Percentiles rank a stretch among this genome's conserved stretches.
Evolutionary conservation across 2,888 invertebrate species (phyloP).

Genomic region (Athrips mouffetella): DNA sequence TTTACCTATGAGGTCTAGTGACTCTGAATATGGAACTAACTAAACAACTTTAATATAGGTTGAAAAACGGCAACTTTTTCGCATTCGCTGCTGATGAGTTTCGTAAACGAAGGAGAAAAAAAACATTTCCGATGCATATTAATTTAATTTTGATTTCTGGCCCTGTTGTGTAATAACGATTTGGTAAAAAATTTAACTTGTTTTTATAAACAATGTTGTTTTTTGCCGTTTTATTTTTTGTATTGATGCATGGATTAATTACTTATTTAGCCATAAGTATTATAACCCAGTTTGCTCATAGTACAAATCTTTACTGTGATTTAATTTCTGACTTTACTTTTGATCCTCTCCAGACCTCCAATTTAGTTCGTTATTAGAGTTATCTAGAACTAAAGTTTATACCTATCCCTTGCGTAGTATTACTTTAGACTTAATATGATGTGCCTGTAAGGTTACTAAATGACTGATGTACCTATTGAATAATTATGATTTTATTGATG

Average conservation of each 20-base stretch:
- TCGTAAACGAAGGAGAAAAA: too few relatives aligned
- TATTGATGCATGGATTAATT: not conserved
- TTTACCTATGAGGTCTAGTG: too few relatives aligned
- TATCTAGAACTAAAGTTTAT: not conserved
- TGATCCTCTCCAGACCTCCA: not conserved
- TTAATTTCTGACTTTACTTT: not conserved
- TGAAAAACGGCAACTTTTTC: too few relatives aligned
- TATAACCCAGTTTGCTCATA: not conserved
- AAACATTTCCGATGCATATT: too few relatives aligned
- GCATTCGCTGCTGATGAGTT: too few relatives aligned
- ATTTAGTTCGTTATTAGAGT: conserved; percentile 5
- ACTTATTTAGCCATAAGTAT: not conserved
- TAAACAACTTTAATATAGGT: too few relatives aligned
- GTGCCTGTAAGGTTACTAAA: conserved; percentile 9
- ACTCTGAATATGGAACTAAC: too few relatives aligned
- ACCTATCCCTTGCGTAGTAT: conserved; percentile 12
- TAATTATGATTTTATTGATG: conserved; percentile 21
- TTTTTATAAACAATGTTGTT: too few relatives aligned
- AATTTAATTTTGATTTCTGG: too few relatives aligned
- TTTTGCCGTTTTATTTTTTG: too few relatives aligned
- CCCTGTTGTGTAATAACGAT: too few relatives aligned
- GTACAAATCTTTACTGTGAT: not conserved
- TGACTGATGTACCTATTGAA: conserved; percentile 30
- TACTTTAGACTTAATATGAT: conserved; percentile 4
- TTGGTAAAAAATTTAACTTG: too few relatives aligned